A percentile compares a stretch with the other conserved stretches of the same genome.
Evolutionary conservation across 2,113 vertebrate species (phyloP).

Genomic region (Gobio gobio): DNA sequence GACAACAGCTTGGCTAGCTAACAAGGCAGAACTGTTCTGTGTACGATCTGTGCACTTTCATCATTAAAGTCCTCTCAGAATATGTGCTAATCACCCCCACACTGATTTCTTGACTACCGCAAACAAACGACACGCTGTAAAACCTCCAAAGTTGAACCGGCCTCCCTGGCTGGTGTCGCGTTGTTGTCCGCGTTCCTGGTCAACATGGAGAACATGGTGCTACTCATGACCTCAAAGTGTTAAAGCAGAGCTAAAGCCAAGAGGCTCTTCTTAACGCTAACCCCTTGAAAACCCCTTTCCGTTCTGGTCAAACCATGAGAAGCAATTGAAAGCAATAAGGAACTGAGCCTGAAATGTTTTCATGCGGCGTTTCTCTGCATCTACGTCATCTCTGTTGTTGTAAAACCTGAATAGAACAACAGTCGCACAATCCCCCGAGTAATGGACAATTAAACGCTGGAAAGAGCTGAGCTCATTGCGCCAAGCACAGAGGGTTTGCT

Average conservation of each 20-base stretch:
- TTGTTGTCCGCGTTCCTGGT: constrained; percentile 29
- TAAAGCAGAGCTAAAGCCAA: constrained; percentile 9
- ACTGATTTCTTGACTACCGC: constrained; percentile 43
- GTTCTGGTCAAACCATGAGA: not conserved
- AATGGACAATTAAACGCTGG: constrained; percentile 31
- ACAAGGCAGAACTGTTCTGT: constrained; percentile 16
- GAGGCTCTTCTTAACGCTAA: not conserved
- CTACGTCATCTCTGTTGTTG: constrained; percentile 22
- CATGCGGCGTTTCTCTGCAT: not conserved
- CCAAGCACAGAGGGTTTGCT: constrained; percentile 1
- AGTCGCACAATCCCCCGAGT: constrained; percentile 3
- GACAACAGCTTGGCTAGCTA: constrained; percentile 39
- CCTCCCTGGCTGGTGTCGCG: constrained; percentile 22
- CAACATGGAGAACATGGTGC: constrained; percentile 13
- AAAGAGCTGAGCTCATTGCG: constrained; percentile 2
- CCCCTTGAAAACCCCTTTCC: not conserved
- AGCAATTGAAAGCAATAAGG: not conserved
- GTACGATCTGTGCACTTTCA: constrained; percentile 51
- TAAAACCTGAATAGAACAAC: constrained; percentile 48
- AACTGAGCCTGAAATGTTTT: constrained; percentile 9
- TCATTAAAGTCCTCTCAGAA: constrained; percentile 55
- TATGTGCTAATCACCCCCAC: constrained; percentile 43
- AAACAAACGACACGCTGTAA: constrained; percentile 48
- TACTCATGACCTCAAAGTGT: constrained; percentile 13
- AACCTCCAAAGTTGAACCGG: constrained; percentile 39